phyloP scores from a whole-genome alignment of 2,888 invertebrate genomes.

The Synergus gifuensis region DNA sequence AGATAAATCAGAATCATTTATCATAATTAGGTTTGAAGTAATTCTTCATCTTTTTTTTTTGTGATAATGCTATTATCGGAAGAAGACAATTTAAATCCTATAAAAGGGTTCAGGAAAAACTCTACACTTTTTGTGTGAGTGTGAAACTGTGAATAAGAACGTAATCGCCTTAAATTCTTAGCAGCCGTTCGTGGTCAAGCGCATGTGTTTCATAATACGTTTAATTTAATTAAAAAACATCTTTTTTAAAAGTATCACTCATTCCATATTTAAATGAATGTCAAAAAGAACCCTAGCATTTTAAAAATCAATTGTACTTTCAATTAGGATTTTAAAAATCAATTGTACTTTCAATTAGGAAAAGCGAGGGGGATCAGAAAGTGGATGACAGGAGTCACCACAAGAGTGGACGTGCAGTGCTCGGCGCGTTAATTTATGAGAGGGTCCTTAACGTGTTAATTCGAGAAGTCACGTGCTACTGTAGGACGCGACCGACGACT shows the following conservation, averaged over 20 bases:
- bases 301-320: neutral
- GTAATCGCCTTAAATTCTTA: slow-evolving; percentile 54
- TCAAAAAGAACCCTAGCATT: neutral
- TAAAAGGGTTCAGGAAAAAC: neutral
- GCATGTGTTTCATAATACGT: slow-evolving; percentile 13
- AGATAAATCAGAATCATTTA: slow-evolving; percentile 3
- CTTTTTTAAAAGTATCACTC: too few relatives aligned
- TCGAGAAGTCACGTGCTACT: slow-evolving; percentile 67
- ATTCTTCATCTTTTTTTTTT: neutral
- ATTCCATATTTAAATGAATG: too few relatives aligned
- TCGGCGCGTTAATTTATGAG: slow-evolving; percentile 61
- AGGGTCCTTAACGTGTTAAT: slow-evolving; percentile 69
- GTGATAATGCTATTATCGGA: neutral
- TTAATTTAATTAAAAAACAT: neutral
- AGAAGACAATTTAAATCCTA: neutral
- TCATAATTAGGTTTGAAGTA: slow-evolving; percentile 4
- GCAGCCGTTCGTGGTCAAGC: neutral
- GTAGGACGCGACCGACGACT: slow-evolving; percentile 43
- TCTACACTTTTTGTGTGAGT: neutral
- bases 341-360: neutral
- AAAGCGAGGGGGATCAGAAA: neutral
- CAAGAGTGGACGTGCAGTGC: slow-evolving; percentile 43
- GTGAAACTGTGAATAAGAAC: slow-evolving; percentile 14
- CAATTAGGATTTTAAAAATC: neutral
- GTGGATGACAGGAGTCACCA: neutral